Base-by-base conservation (phyloP, 2,113 vertebrate genomes). In the Campylomormyrus numenius region DNA sequence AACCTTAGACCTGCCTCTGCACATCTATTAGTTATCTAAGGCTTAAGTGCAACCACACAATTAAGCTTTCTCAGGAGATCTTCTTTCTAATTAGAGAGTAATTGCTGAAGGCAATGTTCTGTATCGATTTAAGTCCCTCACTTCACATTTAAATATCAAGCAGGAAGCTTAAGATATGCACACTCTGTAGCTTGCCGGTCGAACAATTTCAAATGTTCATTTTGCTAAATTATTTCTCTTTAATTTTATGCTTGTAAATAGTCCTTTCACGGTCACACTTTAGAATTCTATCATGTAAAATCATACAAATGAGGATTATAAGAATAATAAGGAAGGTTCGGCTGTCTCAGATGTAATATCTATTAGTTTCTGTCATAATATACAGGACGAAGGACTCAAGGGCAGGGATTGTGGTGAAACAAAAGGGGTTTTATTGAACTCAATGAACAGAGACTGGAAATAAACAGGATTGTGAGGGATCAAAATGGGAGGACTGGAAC, bases 31-130 rank as follows among this genome's bases (percentile, higher is more conserved):
- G 85, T 53, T 35, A 87, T 53, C 48, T 52, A 52, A 39, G 31
- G 48, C 85, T 35, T 52, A 87, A 87, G 50, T 87, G 85, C 85
- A 87, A 39, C 31, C 50, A 15, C 49, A 53, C 85, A n/a, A 87
- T 53, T 87, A 87, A 87, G 85, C 50, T 87, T 87, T 56, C 85
- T 35, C 50, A 17, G 48, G 85, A 87, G 49, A 21, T 87, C 31
- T 83, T 83, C 83, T 46, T 46, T 53, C 85, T 87, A 87, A 53
- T 87, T 53, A 87, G 85, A 17, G 48, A 56, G n/a, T 87, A 87
- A 87, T 87, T 87, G 49, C 85, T 87, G 46, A 87, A 87, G 85
- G 85, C 85, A 53, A 87, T 87, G 85, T 87, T 87, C 49, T 87
- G 85, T 87, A 87, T 87, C 85, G 50, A 53, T 87, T 87, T 27